Conservation (phyloP, 2,113 vertebrate genomes). For the Naja naja region DNA sequence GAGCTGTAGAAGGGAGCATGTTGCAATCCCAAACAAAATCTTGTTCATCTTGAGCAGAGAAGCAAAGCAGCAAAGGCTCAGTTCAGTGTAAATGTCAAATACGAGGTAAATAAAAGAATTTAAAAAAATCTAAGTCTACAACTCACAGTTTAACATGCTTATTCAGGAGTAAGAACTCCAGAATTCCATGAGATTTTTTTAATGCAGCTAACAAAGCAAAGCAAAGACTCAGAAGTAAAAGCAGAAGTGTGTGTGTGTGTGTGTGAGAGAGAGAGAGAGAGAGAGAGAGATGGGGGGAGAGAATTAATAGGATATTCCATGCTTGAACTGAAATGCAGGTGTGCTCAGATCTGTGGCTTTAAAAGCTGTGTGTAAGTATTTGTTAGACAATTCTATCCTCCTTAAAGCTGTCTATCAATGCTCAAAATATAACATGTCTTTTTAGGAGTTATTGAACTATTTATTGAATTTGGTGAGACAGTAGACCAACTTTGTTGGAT, state of each 20-base stretch:
- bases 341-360: neutral
- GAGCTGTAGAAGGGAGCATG: slow-evolving; percentile 42
- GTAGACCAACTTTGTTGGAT: neutral
- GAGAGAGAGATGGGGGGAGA: too few relatives aligned
- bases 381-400: neutral
- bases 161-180: neutral
- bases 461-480: neutral
- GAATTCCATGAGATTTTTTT: neutral
- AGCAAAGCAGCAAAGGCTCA: slow-evolving; percentile 10
- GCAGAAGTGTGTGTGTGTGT: neutral
- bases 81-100: slow-evolving; percentile 24
- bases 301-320: neutral
- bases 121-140: neutral
- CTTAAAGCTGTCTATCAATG: neutral
- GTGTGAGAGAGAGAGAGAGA: neutral
- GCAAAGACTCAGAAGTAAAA: neutral
- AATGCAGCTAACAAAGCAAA: neutral
- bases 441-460: neutral
- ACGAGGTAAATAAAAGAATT: slow-evolving; percentile 1
- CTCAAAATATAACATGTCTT: neutral
- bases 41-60: slow-evolving; percentile 43
- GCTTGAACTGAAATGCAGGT: neutral
- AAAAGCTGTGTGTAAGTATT: neutral
- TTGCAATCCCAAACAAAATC: slow-evolving; percentile 40
- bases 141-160: neutral